Evolutionary conservation across 1,140 invertebrate species (phyloP).

Genomic region (Antheraea pernyi): DNA sequence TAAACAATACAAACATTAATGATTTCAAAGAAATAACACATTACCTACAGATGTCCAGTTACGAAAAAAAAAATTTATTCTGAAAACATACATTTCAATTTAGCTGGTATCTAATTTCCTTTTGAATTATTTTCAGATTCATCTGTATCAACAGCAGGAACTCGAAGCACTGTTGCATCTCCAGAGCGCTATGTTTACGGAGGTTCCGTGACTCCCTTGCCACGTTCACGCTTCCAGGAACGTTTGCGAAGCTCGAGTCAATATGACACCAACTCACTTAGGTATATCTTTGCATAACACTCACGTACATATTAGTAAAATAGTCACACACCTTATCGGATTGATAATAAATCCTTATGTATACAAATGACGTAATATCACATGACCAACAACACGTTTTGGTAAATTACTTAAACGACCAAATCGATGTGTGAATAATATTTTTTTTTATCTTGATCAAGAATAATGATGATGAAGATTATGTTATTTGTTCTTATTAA

Average conservation of each 20-base stretch:
- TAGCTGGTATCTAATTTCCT: not conserved
- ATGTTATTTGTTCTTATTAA: too few species aligned
- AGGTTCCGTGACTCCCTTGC: constrained; percentile 76
- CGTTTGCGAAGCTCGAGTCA: constrained; percentile 61
- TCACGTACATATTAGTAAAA: not conserved
- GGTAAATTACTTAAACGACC: not conserved
- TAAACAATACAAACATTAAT: constrained; percentile 5
- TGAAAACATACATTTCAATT: not conserved
- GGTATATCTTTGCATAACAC: constrained; percentile 31
- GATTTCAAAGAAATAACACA: not conserved
- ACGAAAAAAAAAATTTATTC: not conserved
- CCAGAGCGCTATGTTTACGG: constrained; percentile 73
- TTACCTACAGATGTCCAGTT: not conserved
- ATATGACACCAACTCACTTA: constrained; percentile 54
- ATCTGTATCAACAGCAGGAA: constrained; percentile 31
- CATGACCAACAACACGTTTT: constrained; percentile 4
- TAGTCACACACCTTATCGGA: constrained; percentile 3
- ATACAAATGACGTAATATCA: constrained; percentile 14
- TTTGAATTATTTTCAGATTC: constrained; percentile 39
- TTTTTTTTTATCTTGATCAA: too few species aligned
- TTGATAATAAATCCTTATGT: constrained; percentile 5
- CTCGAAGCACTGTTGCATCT: constrained; percentile 53
- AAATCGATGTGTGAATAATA: not conserved
- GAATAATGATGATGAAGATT: too few species aligned
- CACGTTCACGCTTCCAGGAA: constrained; percentile 71